phyloP scores from a whole-genome alignment of 2,797 vertebrate genomes.

The Monodelphis domestica region DNA sequence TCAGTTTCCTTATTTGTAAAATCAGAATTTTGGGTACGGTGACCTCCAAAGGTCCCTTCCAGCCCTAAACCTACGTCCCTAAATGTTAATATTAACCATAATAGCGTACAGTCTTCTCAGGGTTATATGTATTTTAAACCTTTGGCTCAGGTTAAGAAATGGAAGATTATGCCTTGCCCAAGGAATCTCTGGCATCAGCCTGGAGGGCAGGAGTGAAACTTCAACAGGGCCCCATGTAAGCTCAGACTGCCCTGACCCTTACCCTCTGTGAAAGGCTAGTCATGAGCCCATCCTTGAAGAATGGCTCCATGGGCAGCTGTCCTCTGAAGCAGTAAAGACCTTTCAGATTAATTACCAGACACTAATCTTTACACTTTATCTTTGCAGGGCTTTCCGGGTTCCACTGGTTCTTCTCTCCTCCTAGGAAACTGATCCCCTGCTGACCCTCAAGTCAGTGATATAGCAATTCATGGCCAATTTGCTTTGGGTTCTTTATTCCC shows the following conservation, averaged over 20 bases:
- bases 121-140: neutral
- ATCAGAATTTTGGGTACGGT: neutral
- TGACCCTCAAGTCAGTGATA: conserved; percentile 1
- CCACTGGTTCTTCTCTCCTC: conserved; percentile 31
- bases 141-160: neutral
- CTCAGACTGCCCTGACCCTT: neutral
- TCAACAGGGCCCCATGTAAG: neutral
- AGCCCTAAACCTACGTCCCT: neutral
- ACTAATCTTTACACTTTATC: conserved; percentile 55
- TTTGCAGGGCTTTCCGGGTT: conserved; percentile 46
- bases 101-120: neutral
- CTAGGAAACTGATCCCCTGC: conserved; percentile 56
- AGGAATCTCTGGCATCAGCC: neutral
- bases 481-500: conserved; percentile 23
- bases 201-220: neutral
- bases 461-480: conserved; percentile 11
- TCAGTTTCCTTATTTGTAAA: neutral
- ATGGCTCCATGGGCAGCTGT: conserved; percentile 45
- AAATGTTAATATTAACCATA: neutral
- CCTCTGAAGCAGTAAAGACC: conserved; percentile 58
- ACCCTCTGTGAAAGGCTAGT: neutral
- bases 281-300: conserved; percentile 48
- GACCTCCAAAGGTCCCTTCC: neutral
- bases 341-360: conserved; percentile 62
- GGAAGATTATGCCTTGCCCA: neutral